phyloP scores from a whole-genome alignment of 2,797 vertebrate species.

The Takifugu ocellatus region DNA sequence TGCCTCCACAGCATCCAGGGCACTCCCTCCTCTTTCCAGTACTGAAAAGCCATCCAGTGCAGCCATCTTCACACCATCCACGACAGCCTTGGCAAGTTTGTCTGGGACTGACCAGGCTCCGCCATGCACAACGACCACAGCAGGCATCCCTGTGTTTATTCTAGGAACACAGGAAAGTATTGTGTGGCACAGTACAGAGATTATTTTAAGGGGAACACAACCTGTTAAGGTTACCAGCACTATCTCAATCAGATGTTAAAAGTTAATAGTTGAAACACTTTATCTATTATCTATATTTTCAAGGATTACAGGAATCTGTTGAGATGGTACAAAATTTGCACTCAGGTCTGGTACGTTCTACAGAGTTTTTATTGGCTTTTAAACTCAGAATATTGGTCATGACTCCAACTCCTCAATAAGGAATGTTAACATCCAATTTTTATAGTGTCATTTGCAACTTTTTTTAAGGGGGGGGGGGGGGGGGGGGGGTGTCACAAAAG shows the following conservation, averaged over 20 bases:
- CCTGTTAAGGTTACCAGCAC: no score
- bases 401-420: no score
- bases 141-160: slow-evolving; percentile 55
- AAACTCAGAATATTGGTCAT: no score
- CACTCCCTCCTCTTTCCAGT: slow-evolving; percentile 63
- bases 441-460: no score
- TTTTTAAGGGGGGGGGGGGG: no score
- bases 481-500: no score
- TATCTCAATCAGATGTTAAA: not conserved
- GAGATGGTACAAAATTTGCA: no score
- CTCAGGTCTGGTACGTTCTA: no score
- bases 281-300: not conserved
- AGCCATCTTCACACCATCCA: slow-evolving; percentile 73
- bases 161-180: not conserved
- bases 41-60: slow-evolving; percentile 57
- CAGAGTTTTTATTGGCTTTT: no score
- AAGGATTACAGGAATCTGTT: no score
- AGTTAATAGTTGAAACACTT: not conserved
- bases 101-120: slow-evolving; percentile 80
- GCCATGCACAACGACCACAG: slow-evolving; percentile 78
- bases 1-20: slow-evolving; percentile 76
- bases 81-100: slow-evolving; percentile 53
- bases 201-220: not conserved
- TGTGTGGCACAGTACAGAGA: not conserved
- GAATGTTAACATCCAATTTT: no score